These are phyloP conservation scores for Typhlomys cinereus DNA, from an alignment of 2,113 vertebrate genomes.

Conservation along the genomic window DNA sequence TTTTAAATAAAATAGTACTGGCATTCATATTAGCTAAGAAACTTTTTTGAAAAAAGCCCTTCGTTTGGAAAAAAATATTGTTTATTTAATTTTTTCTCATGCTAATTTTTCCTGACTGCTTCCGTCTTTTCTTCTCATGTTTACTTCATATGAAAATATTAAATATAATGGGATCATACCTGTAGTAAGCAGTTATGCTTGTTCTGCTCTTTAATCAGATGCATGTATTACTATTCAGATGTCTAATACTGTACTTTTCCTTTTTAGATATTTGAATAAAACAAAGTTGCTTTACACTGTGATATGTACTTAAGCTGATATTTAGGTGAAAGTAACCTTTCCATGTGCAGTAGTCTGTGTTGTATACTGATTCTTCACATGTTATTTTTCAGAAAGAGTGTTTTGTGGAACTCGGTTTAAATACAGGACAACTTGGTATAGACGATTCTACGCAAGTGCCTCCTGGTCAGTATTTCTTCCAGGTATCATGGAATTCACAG, in stretches of 20 bases:
- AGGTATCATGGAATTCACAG: neutral
- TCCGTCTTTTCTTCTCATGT: neutral
- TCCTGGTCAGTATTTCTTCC: constrained; percentile 87
- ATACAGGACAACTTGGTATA: constrained; percentile 92
- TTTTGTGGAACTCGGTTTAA: constrained; percentile 92
- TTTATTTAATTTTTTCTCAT: neutral
- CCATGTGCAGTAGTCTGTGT: neutral
- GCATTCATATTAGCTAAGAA: neutral
- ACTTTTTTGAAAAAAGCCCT: neutral
- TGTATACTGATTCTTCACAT: constrained; percentile 53
- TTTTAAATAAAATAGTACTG: neutral
- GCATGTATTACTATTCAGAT: constrained; percentile 6
- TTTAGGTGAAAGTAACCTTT: constrained; percentile 24
- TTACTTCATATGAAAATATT: neutral
- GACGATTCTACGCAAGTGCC: constrained; percentile 94
- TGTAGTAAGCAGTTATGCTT: neutral
- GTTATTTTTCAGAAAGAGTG: constrained; percentile 89
- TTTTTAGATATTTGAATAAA: constrained; percentile 52
- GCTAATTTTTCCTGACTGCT: neutral
- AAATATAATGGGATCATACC: neutral
- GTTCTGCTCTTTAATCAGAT: neutral
- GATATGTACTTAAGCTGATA: constrained; percentile 45
- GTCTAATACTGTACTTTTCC: neutral
- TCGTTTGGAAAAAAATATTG: neutral
- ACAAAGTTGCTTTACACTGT: constrained; percentile 24